Percentiles rank a stretch among this genome's conserved stretches.
phyloP scores from a whole-genome alignment of 2,113 vertebrate genomes.

The Bucco capensis region DNA sequence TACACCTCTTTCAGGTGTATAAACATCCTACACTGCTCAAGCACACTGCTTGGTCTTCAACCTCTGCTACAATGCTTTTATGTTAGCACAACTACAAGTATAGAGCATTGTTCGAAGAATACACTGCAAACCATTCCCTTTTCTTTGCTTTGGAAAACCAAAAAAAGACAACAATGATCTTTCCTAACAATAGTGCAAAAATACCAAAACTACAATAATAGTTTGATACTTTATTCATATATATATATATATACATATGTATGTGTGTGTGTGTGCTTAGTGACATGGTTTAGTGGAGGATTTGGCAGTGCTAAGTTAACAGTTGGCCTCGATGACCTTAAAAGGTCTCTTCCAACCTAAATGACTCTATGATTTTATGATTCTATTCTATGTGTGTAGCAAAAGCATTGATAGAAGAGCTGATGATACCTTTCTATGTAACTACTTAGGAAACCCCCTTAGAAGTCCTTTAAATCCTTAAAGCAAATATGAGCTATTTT shows the following conservation, averaged over 20 bases:
- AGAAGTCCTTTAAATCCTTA: background rate
- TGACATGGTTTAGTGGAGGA: background rate
- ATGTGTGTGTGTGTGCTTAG: no score
- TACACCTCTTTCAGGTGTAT: background rate
- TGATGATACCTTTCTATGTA: background rate
- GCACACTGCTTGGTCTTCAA: background rate
- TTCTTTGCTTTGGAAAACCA: background rate
- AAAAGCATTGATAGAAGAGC: background rate
- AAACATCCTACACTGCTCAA: background rate
- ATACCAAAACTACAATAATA: background rate
- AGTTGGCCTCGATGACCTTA: background rate
- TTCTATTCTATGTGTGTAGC: rapidly evolving
- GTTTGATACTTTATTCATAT: background rate
- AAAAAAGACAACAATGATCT: background rate
- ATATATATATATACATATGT: background rate
- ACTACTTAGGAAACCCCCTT: background rate
- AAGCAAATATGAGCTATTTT: background rate
- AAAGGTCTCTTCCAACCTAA: background rate
- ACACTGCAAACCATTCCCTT: background rate
- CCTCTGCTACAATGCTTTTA: rapidly evolving
- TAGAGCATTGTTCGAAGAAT: rapidly evolving
- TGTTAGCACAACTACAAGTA: background rate
- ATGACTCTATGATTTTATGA: background rate
- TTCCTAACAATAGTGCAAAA: background rate
- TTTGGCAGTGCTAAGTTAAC: background rate